Evolutionary conservation across 2,797 vertebrate genomes (phyloP).

Genomic region (Gallinago stenura): DNA sequence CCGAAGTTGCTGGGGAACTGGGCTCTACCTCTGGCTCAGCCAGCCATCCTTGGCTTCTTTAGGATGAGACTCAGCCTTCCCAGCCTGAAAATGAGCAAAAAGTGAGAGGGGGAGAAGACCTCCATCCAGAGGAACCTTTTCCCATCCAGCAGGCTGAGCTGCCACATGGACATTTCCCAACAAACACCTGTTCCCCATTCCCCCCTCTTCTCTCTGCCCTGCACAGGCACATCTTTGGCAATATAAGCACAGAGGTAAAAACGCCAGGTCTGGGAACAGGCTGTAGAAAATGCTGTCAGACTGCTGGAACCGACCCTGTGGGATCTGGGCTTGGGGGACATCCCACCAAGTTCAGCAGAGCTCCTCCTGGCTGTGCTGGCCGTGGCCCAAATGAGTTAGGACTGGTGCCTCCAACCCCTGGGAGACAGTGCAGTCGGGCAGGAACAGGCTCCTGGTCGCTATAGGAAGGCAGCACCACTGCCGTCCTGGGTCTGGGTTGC

Average conservation of each 20-base stretch:
- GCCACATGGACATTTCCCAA: neutral
- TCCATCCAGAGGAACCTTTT: neutral
- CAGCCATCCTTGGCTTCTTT: neutral
- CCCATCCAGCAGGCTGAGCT: neutral
- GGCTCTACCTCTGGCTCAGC: neutral
- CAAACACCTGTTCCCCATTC: neutral
- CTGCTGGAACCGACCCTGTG: neutral
- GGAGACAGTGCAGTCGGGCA: neutral
- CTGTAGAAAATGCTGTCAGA: neutral
- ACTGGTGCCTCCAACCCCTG: neutral
- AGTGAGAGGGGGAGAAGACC: neutral
- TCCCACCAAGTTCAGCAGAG: neutral
- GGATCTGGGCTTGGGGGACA: neutral
- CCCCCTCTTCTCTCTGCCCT: neutral
- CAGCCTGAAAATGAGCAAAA: neutral
- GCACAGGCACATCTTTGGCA: neutral
- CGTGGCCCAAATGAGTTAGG: neutral
- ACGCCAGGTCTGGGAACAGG: neutral
- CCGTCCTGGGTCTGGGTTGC: constrained; percentile 69
- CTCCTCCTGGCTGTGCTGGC: neutral
- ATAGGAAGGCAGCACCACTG: neutral
- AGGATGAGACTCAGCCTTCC: neutral
- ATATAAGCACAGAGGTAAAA: neutral
- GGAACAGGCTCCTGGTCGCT: neutral
- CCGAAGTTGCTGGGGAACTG: neutral